A percentile compares a stretch with the other conserved stretches of the same genome.
Conservation (phyloP, 2,888 invertebrate species). For the Rhamnusium bicolor region DNA sequence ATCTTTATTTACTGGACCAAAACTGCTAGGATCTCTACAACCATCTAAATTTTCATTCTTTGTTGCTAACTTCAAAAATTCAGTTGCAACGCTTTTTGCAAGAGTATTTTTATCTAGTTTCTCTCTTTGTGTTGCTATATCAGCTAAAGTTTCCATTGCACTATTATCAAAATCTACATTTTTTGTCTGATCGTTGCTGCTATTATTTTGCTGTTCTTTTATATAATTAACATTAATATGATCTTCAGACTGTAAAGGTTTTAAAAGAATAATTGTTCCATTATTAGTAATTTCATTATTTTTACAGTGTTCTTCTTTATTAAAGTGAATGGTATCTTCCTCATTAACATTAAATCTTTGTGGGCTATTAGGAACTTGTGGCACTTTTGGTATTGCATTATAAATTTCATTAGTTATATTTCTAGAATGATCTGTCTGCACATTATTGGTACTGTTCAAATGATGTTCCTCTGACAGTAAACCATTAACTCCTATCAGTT, state of each 20-base stretch:
- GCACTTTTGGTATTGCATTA: neutral
- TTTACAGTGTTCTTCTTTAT: constrained; percentile 35
- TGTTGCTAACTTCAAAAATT: constrained; percentile 77
- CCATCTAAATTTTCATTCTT: constrained; percentile 63
- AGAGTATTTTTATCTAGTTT: constrained; percentile 70
- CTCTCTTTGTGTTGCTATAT: constrained; percentile 69
- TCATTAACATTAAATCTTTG: constrained; percentile 30
- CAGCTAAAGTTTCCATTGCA: constrained; percentile 71
- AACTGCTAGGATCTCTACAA: constrained; percentile 53
- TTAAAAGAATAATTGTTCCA: constrained; percentile 42
- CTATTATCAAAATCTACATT: constrained; percentile 67
- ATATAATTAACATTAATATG: constrained; percentile 19
- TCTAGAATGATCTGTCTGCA: neutral
- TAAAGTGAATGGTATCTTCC: constrained; percentile 28
- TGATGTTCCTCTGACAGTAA: neutral
- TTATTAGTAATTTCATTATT: constrained; percentile 3
- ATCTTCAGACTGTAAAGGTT: constrained; percentile 40
- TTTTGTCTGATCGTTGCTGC: constrained; percentile 39
- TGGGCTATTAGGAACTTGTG: neutral
- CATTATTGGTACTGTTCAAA: neutral
- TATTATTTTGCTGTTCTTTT: constrained; percentile 33
- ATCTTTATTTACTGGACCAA: constrained; percentile 58
- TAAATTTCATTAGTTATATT: constrained; percentile 1
- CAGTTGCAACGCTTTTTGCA: constrained; percentile 79
- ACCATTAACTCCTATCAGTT: neutral